Evolutionary conservation across 2,797 vertebrate genomes (phyloP).

Genomic region (Sebastes miniatus): DNA sequence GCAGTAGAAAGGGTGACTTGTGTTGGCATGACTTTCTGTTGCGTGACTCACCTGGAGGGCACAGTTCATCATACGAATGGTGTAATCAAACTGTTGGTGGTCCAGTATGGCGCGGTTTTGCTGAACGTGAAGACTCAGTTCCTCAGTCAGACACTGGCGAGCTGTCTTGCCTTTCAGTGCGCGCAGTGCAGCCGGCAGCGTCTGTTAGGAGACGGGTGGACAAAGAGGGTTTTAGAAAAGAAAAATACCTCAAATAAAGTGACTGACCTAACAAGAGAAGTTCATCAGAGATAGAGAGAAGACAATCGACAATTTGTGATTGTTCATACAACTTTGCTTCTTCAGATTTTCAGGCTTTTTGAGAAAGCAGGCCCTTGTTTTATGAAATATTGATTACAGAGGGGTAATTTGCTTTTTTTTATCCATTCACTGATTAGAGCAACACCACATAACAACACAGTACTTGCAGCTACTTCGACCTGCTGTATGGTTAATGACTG

Average conservation of each 20-base stretch:
- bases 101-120: constrained; percentile 96
- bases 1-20: not conserved
- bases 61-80: constrained; percentile 97
- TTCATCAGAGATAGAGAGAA: not conserved
- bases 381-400: not conserved
- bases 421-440: not conserved
- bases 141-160: constrained; percentile 94
- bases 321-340: not conserved
- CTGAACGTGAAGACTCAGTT: constrained; percentile 92
- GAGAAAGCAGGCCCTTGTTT: not conserved
- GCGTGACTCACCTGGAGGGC: constrained; percentile 88
- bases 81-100: constrained; percentile 98
- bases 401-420: no score
- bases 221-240: not conserved
- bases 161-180: constrained; percentile 96
- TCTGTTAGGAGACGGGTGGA: constrained; percentile 72
- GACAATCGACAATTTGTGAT: not conserved
- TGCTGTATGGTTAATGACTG: constrained; percentile 21
- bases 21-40: not conserved
- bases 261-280: not conserved
- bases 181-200: constrained; percentile 92
- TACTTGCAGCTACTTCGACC: not conserved
- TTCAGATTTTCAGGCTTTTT: not conserved
- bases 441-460: not conserved
- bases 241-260: not conserved